Conservation (phyloP, 1,140 invertebrate species). For the Hirudo medicinalis region DNA sequence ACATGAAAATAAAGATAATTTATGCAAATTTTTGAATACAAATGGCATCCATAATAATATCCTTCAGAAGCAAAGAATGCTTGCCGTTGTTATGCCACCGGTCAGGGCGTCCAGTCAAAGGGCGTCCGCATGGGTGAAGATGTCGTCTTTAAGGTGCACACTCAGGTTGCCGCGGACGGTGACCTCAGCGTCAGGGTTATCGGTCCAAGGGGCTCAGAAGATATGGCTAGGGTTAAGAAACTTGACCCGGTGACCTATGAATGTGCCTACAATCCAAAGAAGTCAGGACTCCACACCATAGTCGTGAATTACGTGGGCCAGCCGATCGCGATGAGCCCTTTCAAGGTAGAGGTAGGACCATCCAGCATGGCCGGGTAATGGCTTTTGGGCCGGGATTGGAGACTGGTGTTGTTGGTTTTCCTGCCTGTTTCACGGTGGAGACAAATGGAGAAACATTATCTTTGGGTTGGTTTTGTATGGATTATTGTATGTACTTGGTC, state of each 20-base stretch:
- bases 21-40: no score
- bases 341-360: conserved; percentile 55
- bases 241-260: conserved; percentile 46
- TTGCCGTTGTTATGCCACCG: conserved; percentile 46
- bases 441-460: conserved; percentile 79
- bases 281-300: neutral
- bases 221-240: conserved; percentile 28
- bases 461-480: conserved; percentile 45
- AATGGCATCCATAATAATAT: neutral
- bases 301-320: conserved; percentile 57
- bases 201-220: conserved; percentile 31
- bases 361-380: conserved; percentile 65
- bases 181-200: conserved; percentile 62
- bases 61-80: conserved; percentile 33
- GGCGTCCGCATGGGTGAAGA: conserved; percentile 69
- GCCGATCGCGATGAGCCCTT: conserved; percentile 60
- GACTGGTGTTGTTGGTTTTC: conserved; percentile 67
- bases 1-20: no score
- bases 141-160: conserved; percentile 68
- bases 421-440: conserved; percentile 75
- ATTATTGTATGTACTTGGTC: neutral
- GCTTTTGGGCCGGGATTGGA: conserved; percentile 73
- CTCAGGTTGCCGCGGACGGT: conserved; percentile 71
- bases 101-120: conserved; percentile 64
- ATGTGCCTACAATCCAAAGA: conserved; percentile 21